Conservation (phyloP, 2,888 invertebrate genomes). For the Serripes groenlandicus region DNA sequence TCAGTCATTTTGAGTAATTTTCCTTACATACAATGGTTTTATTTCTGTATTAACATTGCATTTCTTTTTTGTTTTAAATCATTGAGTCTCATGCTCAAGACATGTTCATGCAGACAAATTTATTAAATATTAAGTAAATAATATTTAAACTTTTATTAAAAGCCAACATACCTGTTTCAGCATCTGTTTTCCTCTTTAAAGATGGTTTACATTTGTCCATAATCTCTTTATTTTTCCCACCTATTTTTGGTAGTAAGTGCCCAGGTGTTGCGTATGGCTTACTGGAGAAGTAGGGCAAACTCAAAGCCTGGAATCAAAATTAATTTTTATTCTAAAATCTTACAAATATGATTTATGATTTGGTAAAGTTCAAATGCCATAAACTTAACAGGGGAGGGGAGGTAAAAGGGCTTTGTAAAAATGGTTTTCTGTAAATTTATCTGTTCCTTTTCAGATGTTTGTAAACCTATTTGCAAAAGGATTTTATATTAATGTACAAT, state of each 20-base stretch:
- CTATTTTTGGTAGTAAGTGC: conserved; percentile 93
- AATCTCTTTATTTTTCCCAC: conserved; percentile 87
- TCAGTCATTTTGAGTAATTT: too few species aligned
- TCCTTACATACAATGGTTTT: too few species aligned
- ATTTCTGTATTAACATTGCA: too few species aligned
- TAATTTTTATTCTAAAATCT: too few species aligned
- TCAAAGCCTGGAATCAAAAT: conserved; percentile 92
- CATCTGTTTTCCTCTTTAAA: conserved; percentile 91
- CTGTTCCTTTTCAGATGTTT: too few species aligned
- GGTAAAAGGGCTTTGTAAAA: too few species aligned
- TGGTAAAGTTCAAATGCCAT: too few species aligned
- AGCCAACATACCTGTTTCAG: conserved; percentile 69
- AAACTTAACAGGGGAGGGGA: too few species aligned
- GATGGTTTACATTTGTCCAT: conserved; percentile 88
- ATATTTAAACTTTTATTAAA: not conserved
- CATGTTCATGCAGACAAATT: not conserved
- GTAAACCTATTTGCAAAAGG: too few species aligned
- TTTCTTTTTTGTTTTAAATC: not conserved
- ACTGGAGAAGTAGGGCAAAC: conserved; percentile 96
- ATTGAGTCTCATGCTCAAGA: not conserved
- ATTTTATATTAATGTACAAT: too few species aligned
- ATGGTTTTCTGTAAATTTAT: too few species aligned
- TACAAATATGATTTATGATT: too few species aligned
- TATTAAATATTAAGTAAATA: not conserved
- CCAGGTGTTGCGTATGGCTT: conserved; percentile 95